Conservation (phyloP, 2,113 vertebrate genomes). For the Callipepla californica region DNA sequence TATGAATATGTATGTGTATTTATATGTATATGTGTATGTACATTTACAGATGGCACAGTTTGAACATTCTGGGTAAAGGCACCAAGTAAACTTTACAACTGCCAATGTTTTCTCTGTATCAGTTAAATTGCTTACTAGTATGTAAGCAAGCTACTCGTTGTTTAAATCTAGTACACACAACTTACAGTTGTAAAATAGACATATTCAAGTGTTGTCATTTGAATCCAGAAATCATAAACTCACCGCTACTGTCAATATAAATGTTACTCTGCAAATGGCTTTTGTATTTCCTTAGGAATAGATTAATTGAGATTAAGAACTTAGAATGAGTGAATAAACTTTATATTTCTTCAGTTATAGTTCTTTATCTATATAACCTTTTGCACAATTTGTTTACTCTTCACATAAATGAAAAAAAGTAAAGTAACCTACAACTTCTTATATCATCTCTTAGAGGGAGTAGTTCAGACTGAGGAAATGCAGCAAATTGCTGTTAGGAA, state of each 20-base stretch:
- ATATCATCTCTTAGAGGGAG: not conserved
- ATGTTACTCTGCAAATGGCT: not conserved
- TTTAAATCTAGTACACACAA: not conserved
- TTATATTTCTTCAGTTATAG: not conserved
- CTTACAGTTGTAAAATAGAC: not conserved
- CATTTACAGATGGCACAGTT: not conserved
- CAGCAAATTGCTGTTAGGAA: not conserved
- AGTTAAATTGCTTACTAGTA: not conserved
- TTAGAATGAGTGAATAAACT: not conserved
- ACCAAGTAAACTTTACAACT: not conserved
- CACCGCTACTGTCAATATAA: not conserved
- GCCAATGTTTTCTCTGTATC: not conserved
- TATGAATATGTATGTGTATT: fast-evolving
- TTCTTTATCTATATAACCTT: conserved; percentile 17
- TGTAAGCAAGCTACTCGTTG: not conserved
- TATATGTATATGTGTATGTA: too few relatives aligned
- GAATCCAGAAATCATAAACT: not conserved
- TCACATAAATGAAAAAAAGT: not conserved
- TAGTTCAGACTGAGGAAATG: not conserved
- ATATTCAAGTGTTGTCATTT: not conserved
- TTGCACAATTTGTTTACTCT: not conserved
- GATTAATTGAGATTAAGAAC: not conserved
- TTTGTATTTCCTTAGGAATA: not conserved
- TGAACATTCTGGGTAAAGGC: not conserved
- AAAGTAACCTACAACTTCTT: conserved; percentile 35